Conservation (phyloP, 2,797 vertebrate genomes). For the Fringilla coelebs region DNA sequence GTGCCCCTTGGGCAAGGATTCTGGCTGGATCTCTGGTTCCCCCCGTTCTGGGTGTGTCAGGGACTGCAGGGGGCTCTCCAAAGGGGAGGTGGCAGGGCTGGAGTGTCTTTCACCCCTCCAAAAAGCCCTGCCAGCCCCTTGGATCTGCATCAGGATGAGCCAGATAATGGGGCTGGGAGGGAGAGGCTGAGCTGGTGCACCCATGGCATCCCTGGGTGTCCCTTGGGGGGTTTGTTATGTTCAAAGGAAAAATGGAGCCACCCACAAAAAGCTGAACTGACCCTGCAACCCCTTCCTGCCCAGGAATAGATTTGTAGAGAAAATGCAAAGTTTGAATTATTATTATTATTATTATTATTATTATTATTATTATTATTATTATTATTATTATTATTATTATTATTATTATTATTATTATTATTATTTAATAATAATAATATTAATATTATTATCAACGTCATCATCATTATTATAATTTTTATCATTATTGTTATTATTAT, state of each 20-base stretch:
- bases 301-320: not conserved
- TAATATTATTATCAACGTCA: too few relatives aligned
- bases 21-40: not conserved
- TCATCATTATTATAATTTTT: too few relatives aligned
- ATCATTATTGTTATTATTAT: too few relatives aligned
- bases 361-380: too few relatives aligned
- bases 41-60: not conserved
- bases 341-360: too few relatives aligned
- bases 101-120: not conserved
- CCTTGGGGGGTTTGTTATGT: not conserved
- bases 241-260: not conserved
- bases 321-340: too few relatives aligned
- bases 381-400: too few relatives aligned
- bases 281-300: not conserved
- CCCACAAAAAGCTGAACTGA: not conserved
- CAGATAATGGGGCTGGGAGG: not conserved
- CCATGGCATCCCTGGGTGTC: accelerated
- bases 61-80: not conserved
- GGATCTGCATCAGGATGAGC: not conserved
- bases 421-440: too few relatives aligned
- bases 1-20: not conserved
- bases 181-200: not conserved
- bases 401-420: too few relatives aligned
- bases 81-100: not conserved
- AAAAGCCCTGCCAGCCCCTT: not conserved